Evolutionary conservation across 1,140 invertebrate genomes (phyloP), one percentile per base, ranked within the genome.

Genomic region (Babylonia areolata): DNA sequence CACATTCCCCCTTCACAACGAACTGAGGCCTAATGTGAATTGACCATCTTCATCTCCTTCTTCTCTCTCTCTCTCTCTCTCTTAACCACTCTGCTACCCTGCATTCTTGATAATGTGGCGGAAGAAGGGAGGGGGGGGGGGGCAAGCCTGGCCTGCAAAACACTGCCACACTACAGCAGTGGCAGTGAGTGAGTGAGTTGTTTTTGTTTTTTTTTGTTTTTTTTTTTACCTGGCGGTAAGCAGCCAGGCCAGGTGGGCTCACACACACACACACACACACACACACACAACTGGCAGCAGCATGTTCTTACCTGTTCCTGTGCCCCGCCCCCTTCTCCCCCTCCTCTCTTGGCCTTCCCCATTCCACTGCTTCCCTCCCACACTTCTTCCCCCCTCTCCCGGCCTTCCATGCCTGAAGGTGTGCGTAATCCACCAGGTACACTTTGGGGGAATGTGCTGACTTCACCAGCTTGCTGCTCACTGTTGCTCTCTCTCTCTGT

Each of bases 281-380:
- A 51, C 46, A 51, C 46, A n/a, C n/a, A n/a, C n/a, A n/a, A n/a
- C n/a, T n/a, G n/a, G n/a, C 58, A 64, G 58, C 58, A 64, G 35
- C 75, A 17, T 77, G 75, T 77, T 40, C 75, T 77, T 77, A 77
- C 75, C 75, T 77, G 75, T 77, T 77, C 23, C 33, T 17, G 33
- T 1, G 17, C 35, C 75, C 75, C 75, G 0, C 75, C 75, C 5
- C n/a, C n/a, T n/a, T n/a, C n/a, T n/a, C n/a, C n/a, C n/a, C n/a
- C n/a, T n/a, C n/a, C n/a, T n/a, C n/a, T n/a, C n/a, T n/a, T 73
- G 3, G 0, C 35, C 31, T 73, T 28, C 9, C 75, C 17, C 75
- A 37, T 42, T 40, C 28, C 75, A 37, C 33, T 35, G 9, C 71
- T 31, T 31, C 33, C n/a, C n/a, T 37, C 35, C 0, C 75, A 17